A percentile compares a stretch with the other conserved stretches of the same genome.
These are phyloP conservation scores for Pegea sp. DNA, from an alignment of 23 tunicate genomes.

Conservation along the genomic window DNA sequence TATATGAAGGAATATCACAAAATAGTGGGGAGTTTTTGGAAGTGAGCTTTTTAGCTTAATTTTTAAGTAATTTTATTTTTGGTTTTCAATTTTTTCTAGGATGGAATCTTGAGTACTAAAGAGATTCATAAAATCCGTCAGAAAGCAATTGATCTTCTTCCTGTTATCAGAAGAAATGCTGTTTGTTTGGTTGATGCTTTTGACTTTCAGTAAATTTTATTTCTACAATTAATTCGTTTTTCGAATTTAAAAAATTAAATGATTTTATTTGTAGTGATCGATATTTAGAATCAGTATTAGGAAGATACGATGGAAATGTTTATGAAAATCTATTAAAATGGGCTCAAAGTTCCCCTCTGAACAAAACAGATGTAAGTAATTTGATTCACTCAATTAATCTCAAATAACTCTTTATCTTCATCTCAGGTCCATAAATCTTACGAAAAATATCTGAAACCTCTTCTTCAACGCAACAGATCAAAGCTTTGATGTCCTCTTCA, in stretches of 20 bases:
- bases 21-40: slow-evolving; percentile 84
- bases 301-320: slow-evolving; percentile 88
- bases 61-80: slow-evolving; percentile 3
- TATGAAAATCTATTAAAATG: slow-evolving; percentile 70
- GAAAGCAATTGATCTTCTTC: slow-evolving; percentile 42
- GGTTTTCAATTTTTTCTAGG: slow-evolving; percentile 7
- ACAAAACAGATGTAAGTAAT: slow-evolving; percentile 82
- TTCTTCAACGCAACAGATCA: slow-evolving; percentile 53
- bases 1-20: slow-evolving; percentile 52
- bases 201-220: slow-evolving; percentile 25
- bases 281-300: slow-evolving; percentile 41
- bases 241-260: background rate
- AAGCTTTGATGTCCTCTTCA: slow-evolving; percentile 41
- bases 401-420: background rate
- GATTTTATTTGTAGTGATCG: slow-evolving; percentile 33
- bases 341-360: slow-evolving; percentile 73
- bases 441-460: slow-evolving; percentile 49
- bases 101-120: slow-evolving; percentile 18
- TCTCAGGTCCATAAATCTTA: slow-evolving; percentile 69
- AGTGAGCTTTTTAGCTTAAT: slow-evolving; percentile 10
- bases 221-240: background rate
- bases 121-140: slow-evolving; percentile 59
- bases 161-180: slow-evolving; percentile 52
- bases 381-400: background rate
- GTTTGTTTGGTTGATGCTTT: slow-evolving; percentile 77